Percentiles rank a stretch among this genome's conserved stretches.
Evolutionary conservation across 2,113 vertebrate genomes (phyloP).

Genomic region (Podilymbus podiceps): DNA sequence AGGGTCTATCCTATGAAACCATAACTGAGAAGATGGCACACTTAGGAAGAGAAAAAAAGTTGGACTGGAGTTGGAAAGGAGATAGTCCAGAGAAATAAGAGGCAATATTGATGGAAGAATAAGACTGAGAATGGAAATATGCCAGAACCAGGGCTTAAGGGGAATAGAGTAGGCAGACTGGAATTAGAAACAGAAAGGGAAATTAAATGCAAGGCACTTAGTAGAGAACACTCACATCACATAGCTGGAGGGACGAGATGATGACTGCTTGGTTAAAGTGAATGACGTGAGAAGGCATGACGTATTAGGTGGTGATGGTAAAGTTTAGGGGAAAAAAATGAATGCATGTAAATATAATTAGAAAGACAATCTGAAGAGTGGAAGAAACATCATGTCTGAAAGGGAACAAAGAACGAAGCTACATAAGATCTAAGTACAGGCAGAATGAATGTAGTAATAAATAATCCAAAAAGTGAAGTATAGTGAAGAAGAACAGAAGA

Average conservation of each 20-base stretch:
- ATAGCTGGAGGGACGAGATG: neutral
- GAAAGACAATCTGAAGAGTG: neutral
- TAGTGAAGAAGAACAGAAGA: neutral
- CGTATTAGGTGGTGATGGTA: neutral
- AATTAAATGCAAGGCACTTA: neutral
- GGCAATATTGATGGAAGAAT: neutral
- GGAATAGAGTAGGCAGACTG: neutral
- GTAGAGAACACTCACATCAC: neutral
- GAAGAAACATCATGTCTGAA: neutral
- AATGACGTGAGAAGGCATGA: neutral
- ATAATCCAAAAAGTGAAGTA: neutral
- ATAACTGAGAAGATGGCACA: neutral
- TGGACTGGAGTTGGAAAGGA: neutral
- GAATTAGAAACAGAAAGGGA: neutral
- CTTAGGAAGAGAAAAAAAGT: neutral
- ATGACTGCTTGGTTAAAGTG: neutral
- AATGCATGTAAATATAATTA: neutral
- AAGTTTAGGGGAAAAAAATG: neutral
- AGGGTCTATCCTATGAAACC: neutral
- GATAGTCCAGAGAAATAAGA: neutral
- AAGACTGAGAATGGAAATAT: neutral
- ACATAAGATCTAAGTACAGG: neutral
- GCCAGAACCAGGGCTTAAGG: fast-evolving
- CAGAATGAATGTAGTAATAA: neutral
- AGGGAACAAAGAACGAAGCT: neutral